Conservation (phyloP, 1,140 invertebrate species). For the Aphidius ervi region DNA sequence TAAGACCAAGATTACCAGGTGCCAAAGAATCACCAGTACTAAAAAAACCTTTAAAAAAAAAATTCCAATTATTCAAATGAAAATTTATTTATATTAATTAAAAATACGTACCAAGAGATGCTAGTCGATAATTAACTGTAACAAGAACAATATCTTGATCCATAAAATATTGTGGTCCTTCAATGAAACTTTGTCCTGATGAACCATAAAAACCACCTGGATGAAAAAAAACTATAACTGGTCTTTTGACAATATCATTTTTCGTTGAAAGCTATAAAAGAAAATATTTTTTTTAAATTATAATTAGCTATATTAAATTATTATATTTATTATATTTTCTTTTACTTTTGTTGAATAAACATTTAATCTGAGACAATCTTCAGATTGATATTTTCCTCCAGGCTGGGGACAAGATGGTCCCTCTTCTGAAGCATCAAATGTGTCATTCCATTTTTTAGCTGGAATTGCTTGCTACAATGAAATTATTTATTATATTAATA, state of each 20-base stretch:
- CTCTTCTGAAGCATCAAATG: constrained; percentile 31
- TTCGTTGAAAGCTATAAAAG: background rate
- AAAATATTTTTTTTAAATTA: background rate
- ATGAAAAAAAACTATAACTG: constrained; percentile 61
- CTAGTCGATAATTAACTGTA: constrained; percentile 68
- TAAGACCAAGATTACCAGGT: constrained; percentile 70
- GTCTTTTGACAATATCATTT: constrained; percentile 28
- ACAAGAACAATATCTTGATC: constrained; percentile 62
- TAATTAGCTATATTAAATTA: background rate
- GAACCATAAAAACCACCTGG: constrained; percentile 52
- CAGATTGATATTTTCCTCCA: constrained; percentile 30
- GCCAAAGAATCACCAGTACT: constrained; percentile 61
- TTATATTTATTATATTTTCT: background rate
- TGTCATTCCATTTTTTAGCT: constrained; percentile 15
- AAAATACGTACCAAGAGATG: constrained; percentile 40
- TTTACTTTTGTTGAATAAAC: constrained; percentile 64
- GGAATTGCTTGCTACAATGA: constrained; percentile 22
- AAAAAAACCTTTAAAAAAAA: constrained; percentile 53
- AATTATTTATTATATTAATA: background rate
- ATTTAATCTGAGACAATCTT: constrained; percentile 79
- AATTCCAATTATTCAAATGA: background rate
- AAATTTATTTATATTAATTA: background rate
- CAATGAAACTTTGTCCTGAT: constrained; percentile 52
- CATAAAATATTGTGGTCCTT: constrained; percentile 60
- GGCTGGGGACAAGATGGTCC: constrained; percentile 31